Conservation (phyloP, 2,888 invertebrate genomes). For the Smittia sp. region DNA sequence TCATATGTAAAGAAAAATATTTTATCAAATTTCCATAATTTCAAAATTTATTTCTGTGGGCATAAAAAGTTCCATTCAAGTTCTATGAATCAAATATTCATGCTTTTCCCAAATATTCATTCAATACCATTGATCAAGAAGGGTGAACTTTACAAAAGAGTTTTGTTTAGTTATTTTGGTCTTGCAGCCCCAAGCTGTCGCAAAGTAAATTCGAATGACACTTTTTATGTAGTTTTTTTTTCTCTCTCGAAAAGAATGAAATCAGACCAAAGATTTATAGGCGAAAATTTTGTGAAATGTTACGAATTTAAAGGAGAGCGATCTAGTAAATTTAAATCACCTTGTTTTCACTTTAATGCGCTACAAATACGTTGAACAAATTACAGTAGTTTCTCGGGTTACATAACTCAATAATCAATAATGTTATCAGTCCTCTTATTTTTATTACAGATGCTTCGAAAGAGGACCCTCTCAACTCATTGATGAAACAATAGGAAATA, state of each 20-base stretch:
- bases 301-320: not conserved
- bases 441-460: not conserved
- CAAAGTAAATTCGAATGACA: conserved; percentile 38
- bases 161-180: conserved; percentile 31
- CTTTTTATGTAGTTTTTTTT: conserved; percentile 23
- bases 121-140: conserved; percentile 40
- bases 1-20: conserved; percentile 38
- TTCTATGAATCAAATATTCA: conserved; percentile 41
- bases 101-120: conserved; percentile 33
- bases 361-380: not conserved
- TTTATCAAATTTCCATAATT: conserved; percentile 41
- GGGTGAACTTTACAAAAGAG: conserved; percentile 35
- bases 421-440: not conserved
- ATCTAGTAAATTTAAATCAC: too few species aligned
- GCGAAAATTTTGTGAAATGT: not conserved
- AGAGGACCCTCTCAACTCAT: conserved; percentile 17
- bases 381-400: not conserved
- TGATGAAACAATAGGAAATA: conserved; percentile 11
- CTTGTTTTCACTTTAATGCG: not conserved
- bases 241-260: not conserved
- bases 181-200: conserved; percentile 35
- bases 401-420: conserved; percentile 1
- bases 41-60: conserved; percentile 33
- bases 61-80: conserved; percentile 29
- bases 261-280: conserved; percentile 16